Percentiles rank a stretch among this genome's conserved stretches.
Conservation (phyloP, 2,888 invertebrate species). For the Malacosoma neustria region DNA sequence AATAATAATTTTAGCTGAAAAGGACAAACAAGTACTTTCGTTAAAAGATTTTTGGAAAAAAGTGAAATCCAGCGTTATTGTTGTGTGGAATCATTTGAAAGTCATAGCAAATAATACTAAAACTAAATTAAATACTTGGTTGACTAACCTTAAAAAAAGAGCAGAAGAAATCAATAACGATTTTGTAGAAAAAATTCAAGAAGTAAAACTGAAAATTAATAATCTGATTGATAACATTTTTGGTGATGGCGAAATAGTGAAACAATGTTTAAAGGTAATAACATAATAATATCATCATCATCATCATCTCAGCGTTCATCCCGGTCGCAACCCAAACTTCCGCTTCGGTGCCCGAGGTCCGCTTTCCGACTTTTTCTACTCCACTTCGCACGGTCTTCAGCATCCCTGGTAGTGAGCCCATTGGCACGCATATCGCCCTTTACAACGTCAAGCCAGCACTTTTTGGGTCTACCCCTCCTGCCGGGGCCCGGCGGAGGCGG, state of each 20-base stretch:
- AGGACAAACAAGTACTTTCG: conserved; percentile 10
- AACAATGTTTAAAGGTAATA: conserved; percentile 33
- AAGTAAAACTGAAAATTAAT: conserved; percentile 19
- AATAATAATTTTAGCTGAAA: conserved; percentile 5
- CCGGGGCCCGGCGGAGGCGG: no score
- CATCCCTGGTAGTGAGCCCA: no score
- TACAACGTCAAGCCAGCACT: no score
- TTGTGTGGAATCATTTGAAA: conserved; percentile 29
- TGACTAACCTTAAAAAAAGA: conserved; percentile 22
- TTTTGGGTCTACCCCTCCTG: no score
- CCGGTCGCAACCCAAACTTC: no score
- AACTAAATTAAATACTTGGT: conserved; percentile 23
- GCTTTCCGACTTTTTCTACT: no score
- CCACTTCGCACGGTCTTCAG: no score
- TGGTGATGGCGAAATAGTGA: conserved; percentile 20
- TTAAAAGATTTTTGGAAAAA: conserved; percentile 24
- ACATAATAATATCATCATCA: no score
- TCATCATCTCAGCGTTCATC: no score
- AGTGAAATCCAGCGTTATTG: conserved; percentile 24
- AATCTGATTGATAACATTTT: conserved; percentile 19
- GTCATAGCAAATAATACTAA: conserved; percentile 23
- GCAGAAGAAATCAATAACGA: conserved; percentile 16
- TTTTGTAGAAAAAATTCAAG: conserved; percentile 20
- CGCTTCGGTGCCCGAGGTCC: no score
- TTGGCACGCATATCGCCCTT: no score